phyloP scores from a whole-genome alignment of 2,113 vertebrate genomes.

The Electrona antarctica region DNA sequence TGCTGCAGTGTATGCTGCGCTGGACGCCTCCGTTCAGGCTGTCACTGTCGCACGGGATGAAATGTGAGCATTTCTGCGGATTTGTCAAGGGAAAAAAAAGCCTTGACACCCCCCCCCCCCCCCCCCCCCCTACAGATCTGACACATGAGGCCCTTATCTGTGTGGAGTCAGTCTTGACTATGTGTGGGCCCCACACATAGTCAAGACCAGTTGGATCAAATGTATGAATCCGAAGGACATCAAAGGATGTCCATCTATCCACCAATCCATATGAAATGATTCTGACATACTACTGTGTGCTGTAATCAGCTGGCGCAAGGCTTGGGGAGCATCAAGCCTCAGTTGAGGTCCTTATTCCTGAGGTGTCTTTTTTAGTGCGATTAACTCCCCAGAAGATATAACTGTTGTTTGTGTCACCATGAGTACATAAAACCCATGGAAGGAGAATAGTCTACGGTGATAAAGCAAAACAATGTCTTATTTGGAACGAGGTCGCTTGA shows the following conservation, averaged over 20 bases:
- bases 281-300: slow-evolving; percentile 58
- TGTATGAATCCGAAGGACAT: slow-evolving; percentile 52
- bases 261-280: slow-evolving; percentile 67
- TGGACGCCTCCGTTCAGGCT: slow-evolving; percentile 51
- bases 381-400: slow-evolving; percentile 57
- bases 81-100: slow-evolving; percentile 69
- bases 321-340: slow-evolving; percentile 7
- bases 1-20: slow-evolving; percentile 48
- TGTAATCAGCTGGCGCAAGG: slow-evolving; percentile 63
- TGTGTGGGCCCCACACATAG: not conserved
- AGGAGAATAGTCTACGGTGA: no score
- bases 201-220: slow-evolving; percentile 52
- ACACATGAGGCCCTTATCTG: slow-evolving; percentile 63
- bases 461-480: no score
- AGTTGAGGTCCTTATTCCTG: slow-evolving; percentile 38
- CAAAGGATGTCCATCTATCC: slow-evolving; percentile 62
- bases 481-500: no score
- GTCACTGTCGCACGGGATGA: slow-evolving; percentile 55
- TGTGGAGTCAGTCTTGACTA: slow-evolving; percentile 62
- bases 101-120: slow-evolving; percentile 32
- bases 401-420: no score
- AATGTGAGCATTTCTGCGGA: slow-evolving; percentile 59
- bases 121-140: slow-evolving; percentile 48
- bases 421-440: no score
- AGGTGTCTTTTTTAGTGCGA: no score